Evolutionary conservation across 2,113 vertebrate species (phyloP).

Genomic region (Paedocypris sp.): DNA sequence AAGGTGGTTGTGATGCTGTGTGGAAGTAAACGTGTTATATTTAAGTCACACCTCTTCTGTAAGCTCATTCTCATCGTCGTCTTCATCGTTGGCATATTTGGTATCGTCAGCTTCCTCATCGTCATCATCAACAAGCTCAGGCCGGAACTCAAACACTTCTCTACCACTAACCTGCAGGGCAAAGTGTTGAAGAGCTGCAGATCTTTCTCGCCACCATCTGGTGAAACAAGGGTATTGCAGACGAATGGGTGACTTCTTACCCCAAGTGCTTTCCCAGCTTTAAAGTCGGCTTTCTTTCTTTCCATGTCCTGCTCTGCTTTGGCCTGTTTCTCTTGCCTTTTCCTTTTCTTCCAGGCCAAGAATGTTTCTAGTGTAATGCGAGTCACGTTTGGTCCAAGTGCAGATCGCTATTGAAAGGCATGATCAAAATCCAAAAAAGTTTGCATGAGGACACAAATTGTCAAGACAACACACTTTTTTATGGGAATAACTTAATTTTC

Average conservation of each 20-base stretch:
- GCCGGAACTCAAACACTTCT: constrained; percentile 93
- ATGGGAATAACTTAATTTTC: background rate
- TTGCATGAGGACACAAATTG: too few species aligned
- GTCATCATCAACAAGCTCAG: constrained; percentile 85
- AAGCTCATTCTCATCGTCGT: constrained; percentile 52
- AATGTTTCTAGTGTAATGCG: constrained; percentile 97
- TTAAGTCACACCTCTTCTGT: constrained; percentile 32
- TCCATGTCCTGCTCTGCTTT: constrained; percentile 87
- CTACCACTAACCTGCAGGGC: constrained; percentile 79
- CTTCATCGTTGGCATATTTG: constrained; percentile 60
- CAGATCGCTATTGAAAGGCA: constrained; percentile 65
- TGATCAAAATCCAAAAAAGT: background rate
- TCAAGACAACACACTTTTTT: too few species aligned
- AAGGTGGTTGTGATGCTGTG: too few species aligned
- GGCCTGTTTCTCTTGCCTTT: constrained; percentile 90
- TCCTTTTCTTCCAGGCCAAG: constrained; percentile 96
- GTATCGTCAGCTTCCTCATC: constrained; percentile 89
- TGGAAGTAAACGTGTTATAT: background rate
- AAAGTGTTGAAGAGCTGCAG: background rate
- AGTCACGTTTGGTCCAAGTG: constrained; percentile 84
- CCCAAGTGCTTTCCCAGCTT: constrained; percentile 84
- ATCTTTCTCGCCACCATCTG: background rate
- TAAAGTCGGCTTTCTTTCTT: constrained; percentile 93
- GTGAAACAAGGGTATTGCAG: background rate
- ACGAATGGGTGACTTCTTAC: constrained; percentile 45